phyloP scores from a whole-genome alignment of 2,113 vertebrate species.

The Leptodactylus fuscus region DNA sequence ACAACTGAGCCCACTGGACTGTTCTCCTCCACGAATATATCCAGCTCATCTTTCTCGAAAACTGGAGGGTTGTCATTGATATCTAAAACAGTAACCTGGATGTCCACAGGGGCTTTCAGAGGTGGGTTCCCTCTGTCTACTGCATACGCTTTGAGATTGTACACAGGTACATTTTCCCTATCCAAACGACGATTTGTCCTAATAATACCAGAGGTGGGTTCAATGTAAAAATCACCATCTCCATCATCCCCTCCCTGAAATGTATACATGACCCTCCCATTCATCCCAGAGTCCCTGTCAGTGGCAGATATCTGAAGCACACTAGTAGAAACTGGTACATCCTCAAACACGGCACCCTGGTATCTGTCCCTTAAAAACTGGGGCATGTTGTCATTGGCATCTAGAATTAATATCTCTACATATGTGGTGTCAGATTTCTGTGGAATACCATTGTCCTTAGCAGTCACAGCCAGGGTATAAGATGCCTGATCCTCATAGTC shows the following conservation, averaged over 20 bases:
- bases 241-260: constrained; percentile 92
- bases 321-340: constrained; percentile 85
- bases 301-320: constrained; percentile 94
- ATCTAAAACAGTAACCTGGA: constrained; percentile 89
- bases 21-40: constrained; percentile 90
- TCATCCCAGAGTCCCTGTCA: constrained; percentile 87
- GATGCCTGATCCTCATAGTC: constrained; percentile 95
- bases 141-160: constrained; percentile 86
- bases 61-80: constrained; percentile 96
- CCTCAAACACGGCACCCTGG: constrained; percentile 88
- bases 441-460: constrained; percentile 92
- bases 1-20: constrained; percentile 89
- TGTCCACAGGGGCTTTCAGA: constrained; percentile 83
- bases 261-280: constrained; percentile 88
- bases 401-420: constrained; percentile 89
- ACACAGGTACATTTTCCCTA: constrained; percentile 89
- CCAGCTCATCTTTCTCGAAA: constrained; percentile 91
- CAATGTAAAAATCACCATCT: constrained; percentile 91
- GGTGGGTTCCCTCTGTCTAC: constrained; percentile 87
- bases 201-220: constrained; percentile 91
- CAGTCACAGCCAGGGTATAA: constrained; percentile 90
- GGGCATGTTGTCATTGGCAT: constrained; percentile 90
- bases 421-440: constrained; percentile 94
- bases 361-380: constrained; percentile 88
- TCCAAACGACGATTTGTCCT: constrained; percentile 90